These are phyloP conservation scores for Drosophila nigrodunni DNA, from an alignment of 1,140 invertebrate species.

Conservation along the genomic window DNA sequence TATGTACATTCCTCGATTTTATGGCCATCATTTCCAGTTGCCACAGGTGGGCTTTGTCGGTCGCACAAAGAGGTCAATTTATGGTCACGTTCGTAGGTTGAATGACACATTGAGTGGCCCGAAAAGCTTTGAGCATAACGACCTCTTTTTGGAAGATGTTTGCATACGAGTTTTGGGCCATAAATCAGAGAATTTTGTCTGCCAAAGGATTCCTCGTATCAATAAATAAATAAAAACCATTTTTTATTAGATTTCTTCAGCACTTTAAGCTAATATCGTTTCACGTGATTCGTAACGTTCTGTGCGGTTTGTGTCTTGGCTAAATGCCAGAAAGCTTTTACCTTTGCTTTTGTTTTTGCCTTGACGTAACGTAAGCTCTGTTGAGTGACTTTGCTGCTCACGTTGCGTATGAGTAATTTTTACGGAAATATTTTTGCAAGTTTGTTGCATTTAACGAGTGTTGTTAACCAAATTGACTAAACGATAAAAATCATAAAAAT, in stretches of 20 bases:
- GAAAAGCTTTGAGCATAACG: conserved; percentile 1
- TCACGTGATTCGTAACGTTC: conserved; percentile 29
- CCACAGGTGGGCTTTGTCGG: conserved; percentile 65
- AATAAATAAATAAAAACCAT: not conserved
- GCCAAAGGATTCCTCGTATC: no score
- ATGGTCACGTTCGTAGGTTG: conserved; percentile 63
- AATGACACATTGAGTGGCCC: conserved; percentile 36
- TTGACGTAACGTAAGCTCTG: conserved; percentile 11
- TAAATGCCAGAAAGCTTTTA: conserved; percentile 13
- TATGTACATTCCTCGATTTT: conserved; percentile 44
- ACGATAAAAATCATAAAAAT: conserved; percentile 11
- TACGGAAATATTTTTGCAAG: conserved; percentile 17
- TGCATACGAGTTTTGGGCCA: conserved; percentile 6
- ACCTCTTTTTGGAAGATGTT: not conserved
- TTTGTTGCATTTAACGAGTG: conserved; percentile 18
- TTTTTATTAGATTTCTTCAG: conserved; percentile 1
- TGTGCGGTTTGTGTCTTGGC: conserved; percentile 44
- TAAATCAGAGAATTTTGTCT: not conserved
- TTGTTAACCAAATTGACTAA: conserved; percentile 26
- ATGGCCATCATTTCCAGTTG: conserved; percentile 45
- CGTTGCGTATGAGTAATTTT: conserved; percentile 51
- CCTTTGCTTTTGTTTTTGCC: conserved; percentile 1
- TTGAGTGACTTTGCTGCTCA: conserved; percentile 41
- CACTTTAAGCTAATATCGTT: not conserved
- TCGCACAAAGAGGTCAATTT: conserved; percentile 62